Conservation (phyloP, 2,113 vertebrate species). For the Tor tambroides region DNA sequence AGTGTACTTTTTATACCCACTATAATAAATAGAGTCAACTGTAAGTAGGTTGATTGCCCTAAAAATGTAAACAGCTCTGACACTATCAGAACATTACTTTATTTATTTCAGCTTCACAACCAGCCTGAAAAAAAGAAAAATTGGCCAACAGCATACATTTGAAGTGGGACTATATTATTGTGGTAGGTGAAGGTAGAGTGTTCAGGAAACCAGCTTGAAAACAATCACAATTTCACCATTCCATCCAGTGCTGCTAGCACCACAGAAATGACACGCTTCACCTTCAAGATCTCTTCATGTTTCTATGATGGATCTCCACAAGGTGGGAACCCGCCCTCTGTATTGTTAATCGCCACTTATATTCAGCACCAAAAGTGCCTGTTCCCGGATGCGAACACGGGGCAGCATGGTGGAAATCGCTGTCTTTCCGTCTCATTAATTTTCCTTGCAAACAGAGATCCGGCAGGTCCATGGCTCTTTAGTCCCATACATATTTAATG, state of each 20-base stretch:
- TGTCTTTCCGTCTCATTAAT: conserved; percentile 56
- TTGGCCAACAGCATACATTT: neutral
- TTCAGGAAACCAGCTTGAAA: neutral
- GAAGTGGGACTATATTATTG: neutral
- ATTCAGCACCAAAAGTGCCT: neutral
- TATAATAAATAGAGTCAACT: neutral
- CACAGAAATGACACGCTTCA: neutral
- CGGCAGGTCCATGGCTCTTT: conserved; percentile 47
- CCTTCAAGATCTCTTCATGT: neutral
- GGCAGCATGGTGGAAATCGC: neutral
- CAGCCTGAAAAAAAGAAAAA: neutral
- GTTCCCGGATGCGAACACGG: conserved; percentile 6
- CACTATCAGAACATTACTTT: neutral
- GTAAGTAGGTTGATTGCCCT: neutral
- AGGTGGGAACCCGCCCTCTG: neutral
- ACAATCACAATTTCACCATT: neutral
- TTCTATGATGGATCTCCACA: neutral
- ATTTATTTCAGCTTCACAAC: neutral
- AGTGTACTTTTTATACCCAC: neutral
- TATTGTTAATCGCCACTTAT: neutral
- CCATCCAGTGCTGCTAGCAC: neutral
- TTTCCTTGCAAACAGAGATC: conserved; percentile 53
- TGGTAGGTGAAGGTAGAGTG: neutral
- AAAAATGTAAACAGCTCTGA: neutral
- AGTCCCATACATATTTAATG: conserved; percentile 59